Evolutionary conservation across 1,140 invertebrate species (phyloP).

Genomic region (Melitaea cinxia): DNA sequence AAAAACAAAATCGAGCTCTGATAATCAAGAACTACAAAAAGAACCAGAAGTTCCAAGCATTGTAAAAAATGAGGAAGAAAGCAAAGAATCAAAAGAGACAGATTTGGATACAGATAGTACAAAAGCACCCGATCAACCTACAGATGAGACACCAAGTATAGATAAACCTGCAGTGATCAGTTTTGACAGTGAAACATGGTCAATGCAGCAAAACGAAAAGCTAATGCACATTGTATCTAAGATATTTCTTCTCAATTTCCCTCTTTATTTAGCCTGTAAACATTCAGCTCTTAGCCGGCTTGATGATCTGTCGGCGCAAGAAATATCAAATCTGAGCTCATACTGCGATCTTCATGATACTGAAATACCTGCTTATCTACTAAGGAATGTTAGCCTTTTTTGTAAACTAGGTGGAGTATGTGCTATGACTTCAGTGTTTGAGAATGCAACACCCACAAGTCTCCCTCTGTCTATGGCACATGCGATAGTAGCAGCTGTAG

Average conservation of each 20-base stretch:
- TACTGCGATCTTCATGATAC: slow-evolving; percentile 96
- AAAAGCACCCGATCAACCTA: slow-evolving; percentile 36
- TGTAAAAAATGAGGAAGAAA: slow-evolving; percentile 40
- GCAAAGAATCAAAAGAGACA: slow-evolving; percentile 25
- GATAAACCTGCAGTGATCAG: slow-evolving; percentile 46
- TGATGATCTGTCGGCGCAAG: slow-evolving; percentile 89
- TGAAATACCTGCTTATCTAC: slow-evolving; percentile 93
- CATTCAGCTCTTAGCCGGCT: slow-evolving; percentile 88
- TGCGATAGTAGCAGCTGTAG: slow-evolving; percentile 94
- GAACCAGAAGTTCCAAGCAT: slow-evolving; percentile 39
- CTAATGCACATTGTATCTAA: slow-evolving; percentile 90
- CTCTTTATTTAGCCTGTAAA: slow-evolving; percentile 95
- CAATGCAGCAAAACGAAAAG: slow-evolving; percentile 89
- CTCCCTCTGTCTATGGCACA: slow-evolving; percentile 94
- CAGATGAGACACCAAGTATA: slow-evolving; percentile 41
- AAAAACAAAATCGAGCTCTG: slow-evolving; percentile 46
- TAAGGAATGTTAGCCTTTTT: slow-evolving; percentile 95
- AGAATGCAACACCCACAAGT: slow-evolving; percentile 86
- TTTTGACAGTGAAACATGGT: slow-evolving; percentile 82
- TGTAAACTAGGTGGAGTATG: slow-evolving; percentile 94
- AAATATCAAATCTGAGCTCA: slow-evolving; percentile 88
- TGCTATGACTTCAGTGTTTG: slow-evolving; percentile 92
- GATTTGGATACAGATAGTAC: slow-evolving; percentile 39
- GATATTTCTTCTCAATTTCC: slow-evolving; percentile 92
- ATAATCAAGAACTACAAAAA: slow-evolving; percentile 48